phyloP scores from a whole-genome alignment of 2,888 invertebrate genomes.

The Platypus cylindrus region DNA sequence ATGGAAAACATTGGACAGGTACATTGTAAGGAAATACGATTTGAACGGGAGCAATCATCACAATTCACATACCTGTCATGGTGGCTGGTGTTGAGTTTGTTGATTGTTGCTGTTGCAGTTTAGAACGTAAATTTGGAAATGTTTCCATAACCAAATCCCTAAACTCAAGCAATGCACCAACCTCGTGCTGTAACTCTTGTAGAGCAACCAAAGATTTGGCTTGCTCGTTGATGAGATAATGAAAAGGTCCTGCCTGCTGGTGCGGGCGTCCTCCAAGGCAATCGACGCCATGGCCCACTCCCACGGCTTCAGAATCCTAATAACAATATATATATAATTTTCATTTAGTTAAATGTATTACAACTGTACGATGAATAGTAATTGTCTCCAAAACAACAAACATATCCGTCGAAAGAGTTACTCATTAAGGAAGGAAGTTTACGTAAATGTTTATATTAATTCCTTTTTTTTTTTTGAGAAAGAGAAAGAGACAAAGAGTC shows the following conservation, averaged over 20 bases:
- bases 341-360: too few relatives aligned
- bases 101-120: constrained; percentile 41
- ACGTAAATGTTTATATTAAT: too few relatives aligned
- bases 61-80: constrained; percentile 12
- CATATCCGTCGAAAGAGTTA: too few relatives aligned
- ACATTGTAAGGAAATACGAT: background rate
- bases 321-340: constrained; percentile 18
- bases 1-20: too few relatives aligned
- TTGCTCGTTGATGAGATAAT: constrained; percentile 76
- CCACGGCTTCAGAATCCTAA: constrained; percentile 37
- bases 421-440: too few relatives aligned
- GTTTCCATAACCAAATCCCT: constrained; percentile 90
- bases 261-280: constrained; percentile 63
- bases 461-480: too few relatives aligned
- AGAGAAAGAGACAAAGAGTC: too few relatives aligned
- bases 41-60: too few relatives aligned
- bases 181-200: constrained; percentile 89
- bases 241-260: constrained; percentile 50
- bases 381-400: too few relatives aligned
- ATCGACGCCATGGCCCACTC: constrained; percentile 61
- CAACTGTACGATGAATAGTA: too few relatives aligned
- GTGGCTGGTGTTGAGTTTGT: constrained; percentile 15
- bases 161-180: constrained; percentile 80
- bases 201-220: constrained; percentile 76
- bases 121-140: constrained; percentile 80